These are phyloP conservation scores for Pogona vitticeps DNA, from an alignment of 2,113 vertebrate genomes.

Conservation along the genomic window DNA sequence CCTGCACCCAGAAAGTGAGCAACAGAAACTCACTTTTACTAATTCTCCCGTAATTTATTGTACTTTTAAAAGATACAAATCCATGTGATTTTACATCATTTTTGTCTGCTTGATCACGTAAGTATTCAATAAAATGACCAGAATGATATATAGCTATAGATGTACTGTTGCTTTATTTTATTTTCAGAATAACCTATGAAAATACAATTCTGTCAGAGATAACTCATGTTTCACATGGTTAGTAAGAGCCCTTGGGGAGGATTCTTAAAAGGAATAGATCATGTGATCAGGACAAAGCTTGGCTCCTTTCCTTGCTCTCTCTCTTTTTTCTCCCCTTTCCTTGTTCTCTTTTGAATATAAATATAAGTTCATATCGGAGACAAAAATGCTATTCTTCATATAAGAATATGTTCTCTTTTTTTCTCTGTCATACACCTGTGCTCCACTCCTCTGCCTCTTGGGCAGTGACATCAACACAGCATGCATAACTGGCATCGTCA, in stretches of 20 bases:
- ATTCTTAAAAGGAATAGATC: background rate
- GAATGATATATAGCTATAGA: constrained; percentile 15
- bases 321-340: too few species aligned
- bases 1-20: constrained; percentile 51
- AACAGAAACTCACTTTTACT: constrained; percentile 65
- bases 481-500: background rate
- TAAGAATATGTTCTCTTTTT: background rate
- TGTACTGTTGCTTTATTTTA: constrained; percentile 15
- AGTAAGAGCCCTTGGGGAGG: background rate
- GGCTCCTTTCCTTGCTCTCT: background rate
- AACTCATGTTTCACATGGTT: background rate
- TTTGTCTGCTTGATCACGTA: constrained; percentile 48
- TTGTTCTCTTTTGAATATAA: background rate
- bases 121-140: constrained; percentile 69
- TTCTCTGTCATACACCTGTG: background rate
- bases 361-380: background rate
- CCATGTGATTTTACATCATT: constrained; percentile 71
- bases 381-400: background rate
- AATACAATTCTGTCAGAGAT: too few species aligned
- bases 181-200: background rate
- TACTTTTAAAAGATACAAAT: constrained; percentile 67
- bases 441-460: background rate
- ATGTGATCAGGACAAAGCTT: background rate
- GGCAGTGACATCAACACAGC: background rate
- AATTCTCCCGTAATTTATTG: constrained; percentile 71